Evolutionary conservation across 2,797 vertebrate species (phyloP).

Genomic region (Mormyrus proboscirostris): DNA sequence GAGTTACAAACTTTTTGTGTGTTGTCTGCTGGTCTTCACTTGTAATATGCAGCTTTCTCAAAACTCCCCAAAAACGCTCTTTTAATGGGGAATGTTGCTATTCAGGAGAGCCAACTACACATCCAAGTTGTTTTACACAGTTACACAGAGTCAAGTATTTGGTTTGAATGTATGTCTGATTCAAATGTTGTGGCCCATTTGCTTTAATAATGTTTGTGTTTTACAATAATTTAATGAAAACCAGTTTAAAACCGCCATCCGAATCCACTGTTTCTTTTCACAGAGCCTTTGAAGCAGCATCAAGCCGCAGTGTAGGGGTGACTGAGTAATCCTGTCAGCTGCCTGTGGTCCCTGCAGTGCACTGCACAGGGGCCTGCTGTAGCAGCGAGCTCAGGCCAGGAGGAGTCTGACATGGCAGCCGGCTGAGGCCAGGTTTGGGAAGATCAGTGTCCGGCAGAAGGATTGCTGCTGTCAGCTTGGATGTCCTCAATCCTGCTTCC

Average conservation of each 20-base stretch:
- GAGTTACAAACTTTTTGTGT: not conserved
- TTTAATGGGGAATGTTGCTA: not conserved
- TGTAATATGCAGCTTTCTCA: not conserved
- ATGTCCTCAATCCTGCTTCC: not conserved
- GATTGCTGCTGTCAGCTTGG: not conserved
- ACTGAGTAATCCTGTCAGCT: not conserved
- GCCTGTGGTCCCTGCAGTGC: not conserved
- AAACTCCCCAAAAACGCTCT: not conserved
- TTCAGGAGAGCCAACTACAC: not conserved
- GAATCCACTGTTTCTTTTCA: constrained; percentile 27
- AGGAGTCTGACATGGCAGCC: not conserved
- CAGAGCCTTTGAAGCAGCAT: constrained; percentile 26
- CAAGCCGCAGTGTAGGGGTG: not conserved
- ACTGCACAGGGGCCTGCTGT: not conserved
- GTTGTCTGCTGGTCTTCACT: not conserved
- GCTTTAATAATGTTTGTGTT: not conserved
- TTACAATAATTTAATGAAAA: not conserved
- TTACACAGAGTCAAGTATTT: not conserved
- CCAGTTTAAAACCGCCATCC: not conserved
- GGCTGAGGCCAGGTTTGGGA: not conserved
- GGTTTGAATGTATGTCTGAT: not conserved
- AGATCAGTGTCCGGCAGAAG: not conserved
- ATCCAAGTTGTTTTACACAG: not conserved
- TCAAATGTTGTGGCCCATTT: not conserved
- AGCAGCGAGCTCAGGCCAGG: not conserved